Percentiles rank a stretch among this genome's conserved stretches.
These are phyloP conservation scores for Eudasyphora cyanicolor DNA, from an alignment of 2,888 invertebrate species.

Conservation along the genomic window DNA sequence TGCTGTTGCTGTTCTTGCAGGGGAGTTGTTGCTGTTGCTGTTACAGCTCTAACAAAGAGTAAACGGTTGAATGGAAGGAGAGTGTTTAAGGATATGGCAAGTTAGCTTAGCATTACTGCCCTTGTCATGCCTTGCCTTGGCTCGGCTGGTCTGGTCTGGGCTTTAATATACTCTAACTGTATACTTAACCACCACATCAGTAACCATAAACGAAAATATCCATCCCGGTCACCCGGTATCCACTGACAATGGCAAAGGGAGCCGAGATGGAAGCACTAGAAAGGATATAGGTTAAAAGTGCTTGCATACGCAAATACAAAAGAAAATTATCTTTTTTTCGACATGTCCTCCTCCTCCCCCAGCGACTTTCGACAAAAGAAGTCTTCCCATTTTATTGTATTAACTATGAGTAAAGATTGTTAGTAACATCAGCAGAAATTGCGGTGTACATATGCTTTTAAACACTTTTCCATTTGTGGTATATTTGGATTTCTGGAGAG, in stretches of 20 bases:
- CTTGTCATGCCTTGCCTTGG: too few species aligned
- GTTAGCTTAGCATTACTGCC: conserved; percentile 42
- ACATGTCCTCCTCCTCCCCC: background rate
- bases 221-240: too few species aligned
- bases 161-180: conserved; percentile 48
- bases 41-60: background rate
- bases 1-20: background rate
- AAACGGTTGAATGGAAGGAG: conserved; percentile 7
- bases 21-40: background rate
- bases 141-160: too few species aligned
- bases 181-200: conserved; percentile 40
- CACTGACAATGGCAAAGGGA: background rate
- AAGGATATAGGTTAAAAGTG: conserved; percentile 61
- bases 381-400: conserved; percentile 46
- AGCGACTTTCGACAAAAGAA: too few species aligned
- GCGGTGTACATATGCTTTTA: background rate
- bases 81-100: conserved; percentile 58
- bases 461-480: background rate
- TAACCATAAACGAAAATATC: background rate
- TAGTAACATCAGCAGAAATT: background rate
- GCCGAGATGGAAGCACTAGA: too few species aligned
- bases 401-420: conserved; percentile 35
- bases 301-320: conserved; percentile 61
- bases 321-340: conserved; percentile 58
- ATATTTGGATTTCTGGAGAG: conserved; percentile 10